A percentile compares a stretch with the other conserved stretches of the same genome.
phyloP scores from a whole-genome alignment of 2,113 vertebrate genomes.

The Bolborhynchus lineola region DNA sequence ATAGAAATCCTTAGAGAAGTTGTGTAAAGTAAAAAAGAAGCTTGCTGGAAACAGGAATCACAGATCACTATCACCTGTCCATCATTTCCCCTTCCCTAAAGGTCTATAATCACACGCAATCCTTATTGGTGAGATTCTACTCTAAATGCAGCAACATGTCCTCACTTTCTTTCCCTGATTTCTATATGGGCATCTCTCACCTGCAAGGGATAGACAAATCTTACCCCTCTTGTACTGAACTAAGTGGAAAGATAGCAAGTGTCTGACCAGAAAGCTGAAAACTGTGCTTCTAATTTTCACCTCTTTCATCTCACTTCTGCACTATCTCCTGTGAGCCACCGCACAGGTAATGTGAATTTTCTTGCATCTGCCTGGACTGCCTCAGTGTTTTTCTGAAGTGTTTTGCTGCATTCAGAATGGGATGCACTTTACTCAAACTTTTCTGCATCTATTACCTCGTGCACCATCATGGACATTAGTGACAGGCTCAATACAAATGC shows the following conservation, averaged over 20 bases:
- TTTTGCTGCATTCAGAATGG: neutral
- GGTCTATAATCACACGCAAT: neutral
- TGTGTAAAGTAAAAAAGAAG: neutral
- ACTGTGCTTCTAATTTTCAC: neutral
- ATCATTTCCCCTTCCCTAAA: neutral
- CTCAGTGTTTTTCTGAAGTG: neutral
- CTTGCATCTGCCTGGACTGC: neutral
- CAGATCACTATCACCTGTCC: neutral
- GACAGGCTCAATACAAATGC: neutral
- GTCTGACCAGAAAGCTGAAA: neutral
- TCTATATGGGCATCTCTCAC: neutral
- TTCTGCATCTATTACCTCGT: neutral
- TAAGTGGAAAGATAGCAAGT: neutral
- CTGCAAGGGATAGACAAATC: neutral
- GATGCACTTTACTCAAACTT: neutral
- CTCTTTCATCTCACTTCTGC: neutral
- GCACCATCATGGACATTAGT: neutral
- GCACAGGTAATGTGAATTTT: neutral
- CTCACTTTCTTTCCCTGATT: neutral
- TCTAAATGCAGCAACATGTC: conserved; percentile 7
- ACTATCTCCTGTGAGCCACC: neutral
- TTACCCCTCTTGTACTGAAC: neutral
- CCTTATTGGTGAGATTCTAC: neutral
- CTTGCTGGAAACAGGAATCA: neutral
- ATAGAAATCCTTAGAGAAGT: neutral